Evolutionary conservation across 2,888 invertebrate species (phyloP), one percentile per base, ranked within the genome.

Genomic region (Dasysyrphus albostriatus): DNA sequence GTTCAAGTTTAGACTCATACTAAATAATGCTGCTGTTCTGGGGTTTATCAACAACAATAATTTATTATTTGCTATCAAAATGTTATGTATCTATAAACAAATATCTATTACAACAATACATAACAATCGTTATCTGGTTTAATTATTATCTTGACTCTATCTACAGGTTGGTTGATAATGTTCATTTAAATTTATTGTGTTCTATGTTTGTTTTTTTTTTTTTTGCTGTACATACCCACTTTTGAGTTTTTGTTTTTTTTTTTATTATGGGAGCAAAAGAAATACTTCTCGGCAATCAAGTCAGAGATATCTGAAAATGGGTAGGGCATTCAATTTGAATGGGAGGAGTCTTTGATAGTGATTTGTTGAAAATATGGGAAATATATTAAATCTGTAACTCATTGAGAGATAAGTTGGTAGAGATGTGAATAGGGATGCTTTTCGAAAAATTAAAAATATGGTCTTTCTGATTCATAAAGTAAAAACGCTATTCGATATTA

Each of bases 111-210:
- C 83, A 87, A 61, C 37, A 77, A 65, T 32, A 32, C 19, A 74
- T 61, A 77, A 81, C 84, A 81, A 76, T 81, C 72, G 67, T 81
- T 84, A 84, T 84, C 84, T 59, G 37, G 61, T 61, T 54, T 51
- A 81, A 12, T 42, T 59, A n/a, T 47, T 47, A 32, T 65, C 32
- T 34, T 16, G 16, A 16, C 42, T 65, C 14, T 61, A 42, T 61
- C 39, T 39, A n/a, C 61, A 61, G 61, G 39, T 61, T 61, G 61
- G 19, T 61, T 39, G 39, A 42, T 24, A 61, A 42, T 42, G 14
- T 24, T 24, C 7, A 39, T 47, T 47, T 65, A 16, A 10, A 65
- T 47, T 47, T 10, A 47, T 3, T 63, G 32, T 47, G 34, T 47
- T 61, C 10, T 7, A 65, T 63, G 63, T 63, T 47, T 29, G 2